Evolutionary conservation across 1,140 invertebrate genomes (phyloP).

Genomic region (Sitophilus oryzae): DNA sequence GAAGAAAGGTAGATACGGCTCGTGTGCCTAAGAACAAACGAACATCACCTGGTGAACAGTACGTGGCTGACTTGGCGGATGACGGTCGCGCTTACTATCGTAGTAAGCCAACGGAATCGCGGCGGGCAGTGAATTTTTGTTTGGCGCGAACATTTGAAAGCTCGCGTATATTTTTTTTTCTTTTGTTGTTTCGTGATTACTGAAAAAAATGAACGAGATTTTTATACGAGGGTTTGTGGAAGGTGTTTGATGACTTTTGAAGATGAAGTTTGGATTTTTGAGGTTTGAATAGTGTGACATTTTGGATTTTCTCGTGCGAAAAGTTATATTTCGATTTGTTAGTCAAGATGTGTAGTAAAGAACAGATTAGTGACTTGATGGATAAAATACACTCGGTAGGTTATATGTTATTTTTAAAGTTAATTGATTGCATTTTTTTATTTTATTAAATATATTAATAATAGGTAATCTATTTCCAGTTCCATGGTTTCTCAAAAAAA

Average conservation of each 20-base stretch:
- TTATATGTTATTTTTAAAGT: slow-evolving; percentile 11
- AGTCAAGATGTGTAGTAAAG: slow-evolving; percentile 41
- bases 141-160: slow-evolving; percentile 7
- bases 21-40: slow-evolving; percentile 22
- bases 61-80: slow-evolving; percentile 14
- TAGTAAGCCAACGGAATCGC: background rate
- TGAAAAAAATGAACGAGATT: no score
- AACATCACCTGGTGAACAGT: slow-evolving; percentile 18
- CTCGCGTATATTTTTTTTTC: background rate
- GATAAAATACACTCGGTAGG: slow-evolving; percentile 43
- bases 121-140: background rate
- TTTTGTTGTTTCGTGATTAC: background rate
- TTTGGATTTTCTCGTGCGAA: background rate
- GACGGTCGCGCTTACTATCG: background rate
- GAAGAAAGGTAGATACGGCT: slow-evolving; percentile 24
- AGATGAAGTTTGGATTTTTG: slow-evolving; percentile 23
- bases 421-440: background rate
- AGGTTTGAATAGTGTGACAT: background rate
- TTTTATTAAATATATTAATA: no score
- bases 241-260: background rate
- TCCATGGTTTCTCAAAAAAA: no score
- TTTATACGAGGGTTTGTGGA: background rate
- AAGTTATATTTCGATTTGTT: background rate
- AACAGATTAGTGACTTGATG: slow-evolving; percentile 41
- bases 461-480: no score